Evolutionary conservation across 1,140 invertebrate genomes (phyloP).

Genomic region (Pseudomyrmex concolor): DNA sequence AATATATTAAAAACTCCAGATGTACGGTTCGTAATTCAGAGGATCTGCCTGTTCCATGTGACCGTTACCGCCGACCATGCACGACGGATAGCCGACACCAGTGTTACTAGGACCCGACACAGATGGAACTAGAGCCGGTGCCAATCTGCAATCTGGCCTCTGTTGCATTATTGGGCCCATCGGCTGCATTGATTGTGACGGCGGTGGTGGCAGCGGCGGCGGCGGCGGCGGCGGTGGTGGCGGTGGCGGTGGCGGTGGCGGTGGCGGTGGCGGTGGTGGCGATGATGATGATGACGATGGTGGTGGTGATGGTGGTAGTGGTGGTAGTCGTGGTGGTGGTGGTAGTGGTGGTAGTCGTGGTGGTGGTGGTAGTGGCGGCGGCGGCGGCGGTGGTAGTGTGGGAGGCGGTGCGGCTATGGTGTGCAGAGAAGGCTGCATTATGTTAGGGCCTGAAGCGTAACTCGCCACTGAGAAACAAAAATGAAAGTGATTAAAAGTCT

Average conservation of each 20-base stretch:
- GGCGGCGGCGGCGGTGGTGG: constrained; percentile 65
- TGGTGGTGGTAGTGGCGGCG: too few species aligned
- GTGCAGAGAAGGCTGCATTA: constrained; percentile 75
- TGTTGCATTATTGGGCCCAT: constrained; percentile 79
- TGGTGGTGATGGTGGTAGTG: constrained; percentile 65
- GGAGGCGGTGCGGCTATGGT: constrained; percentile 71
- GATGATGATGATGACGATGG: constrained; percentile 7
- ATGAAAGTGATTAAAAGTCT: constrained; percentile 40
- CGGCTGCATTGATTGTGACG: constrained; percentile 72
- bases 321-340: constrained; percentile 51
- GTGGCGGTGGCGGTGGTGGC: too few species aligned
- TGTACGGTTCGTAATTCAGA: constrained; percentile 83
- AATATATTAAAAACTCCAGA: constrained; percentile 81
- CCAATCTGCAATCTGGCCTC: constrained; percentile 80
- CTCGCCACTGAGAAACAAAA: constrained; percentile 70
- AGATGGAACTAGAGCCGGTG: constrained; percentile 71
- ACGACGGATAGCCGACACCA: constrained; percentile 78
- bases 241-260: background rate
- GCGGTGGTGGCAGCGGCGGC: constrained; percentile 61
- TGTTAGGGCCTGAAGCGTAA: constrained; percentile 74
- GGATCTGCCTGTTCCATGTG: constrained; percentile 82
- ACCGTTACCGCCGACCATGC: constrained; percentile 78
- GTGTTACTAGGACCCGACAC: constrained; percentile 74
- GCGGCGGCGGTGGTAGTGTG: constrained; percentile 55
- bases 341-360: too few species aligned